Evolutionary conservation across 2,888 invertebrate genomes (phyloP).

Genomic region (Hoplodrina blanda): DNA sequence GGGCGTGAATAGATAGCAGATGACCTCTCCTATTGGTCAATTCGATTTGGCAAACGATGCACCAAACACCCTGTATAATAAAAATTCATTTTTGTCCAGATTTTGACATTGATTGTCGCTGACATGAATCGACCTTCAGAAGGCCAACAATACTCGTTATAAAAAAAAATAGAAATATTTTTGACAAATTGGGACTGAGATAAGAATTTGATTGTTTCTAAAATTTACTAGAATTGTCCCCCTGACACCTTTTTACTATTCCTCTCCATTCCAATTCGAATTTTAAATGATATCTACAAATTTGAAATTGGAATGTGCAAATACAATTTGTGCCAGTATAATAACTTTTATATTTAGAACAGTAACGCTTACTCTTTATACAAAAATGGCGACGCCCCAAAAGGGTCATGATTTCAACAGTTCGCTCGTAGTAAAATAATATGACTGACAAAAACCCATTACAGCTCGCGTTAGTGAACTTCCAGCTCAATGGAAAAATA

Average conservation of each 20-base stretch:
- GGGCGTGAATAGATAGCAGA: no score
- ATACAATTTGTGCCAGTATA: conserved; percentile 1
- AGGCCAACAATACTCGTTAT: no score
- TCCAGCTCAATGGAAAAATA: conserved; percentile 40
- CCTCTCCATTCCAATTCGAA: not conserved
- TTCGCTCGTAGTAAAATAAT: conserved; percentile 36
- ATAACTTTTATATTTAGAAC: not conserved
- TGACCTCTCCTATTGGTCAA: no score
- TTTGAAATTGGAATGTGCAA: not conserved
- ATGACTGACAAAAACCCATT: conserved; percentile 45
- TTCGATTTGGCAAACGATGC: no score
- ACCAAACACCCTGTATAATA: no score
- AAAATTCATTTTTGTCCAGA: no score
- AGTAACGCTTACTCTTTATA: not conserved
- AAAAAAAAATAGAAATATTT: no score
- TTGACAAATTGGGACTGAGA: no score
- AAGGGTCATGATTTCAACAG: conserved; percentile 49
- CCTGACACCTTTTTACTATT: not conserved
- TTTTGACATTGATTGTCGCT: no score
- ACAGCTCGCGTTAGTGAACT: conserved; percentile 40
- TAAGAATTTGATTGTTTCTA: no score
- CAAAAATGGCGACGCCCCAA: conserved; percentile 10
- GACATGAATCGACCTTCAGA: no score
- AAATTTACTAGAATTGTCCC: no score
- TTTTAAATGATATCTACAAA: not conserved